These are phyloP conservation scores for Metopolophium dirhodum DNA, from an alignment of 1,140 invertebrate genomes.

Conservation along the genomic window DNA sequence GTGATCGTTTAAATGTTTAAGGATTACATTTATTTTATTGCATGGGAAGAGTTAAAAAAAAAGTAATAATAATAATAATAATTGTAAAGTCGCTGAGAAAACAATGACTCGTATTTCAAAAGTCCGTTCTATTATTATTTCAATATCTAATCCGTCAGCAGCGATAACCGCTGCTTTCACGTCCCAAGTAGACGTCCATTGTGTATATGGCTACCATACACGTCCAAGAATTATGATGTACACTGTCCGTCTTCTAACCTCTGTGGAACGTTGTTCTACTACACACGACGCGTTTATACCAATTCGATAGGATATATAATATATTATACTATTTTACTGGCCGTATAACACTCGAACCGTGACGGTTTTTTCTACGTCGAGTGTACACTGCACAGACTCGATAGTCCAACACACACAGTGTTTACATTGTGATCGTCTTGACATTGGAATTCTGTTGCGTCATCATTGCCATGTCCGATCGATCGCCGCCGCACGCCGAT, in stretches of 20 bases:
- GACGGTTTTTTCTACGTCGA: conserved; percentile 29
- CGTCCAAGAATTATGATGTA: conserved; percentile 55
- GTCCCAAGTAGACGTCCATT: conserved; percentile 40
- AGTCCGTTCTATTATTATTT: conserved; percentile 46
- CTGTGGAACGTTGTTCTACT: conserved; percentile 26
- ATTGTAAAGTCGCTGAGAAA: conserved; percentile 46
- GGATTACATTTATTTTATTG: conserved; percentile 7
- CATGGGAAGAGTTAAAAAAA: conserved; percentile 42
- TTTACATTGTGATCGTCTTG: conserved; percentile 57
- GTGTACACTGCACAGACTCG: conserved; percentile 7
- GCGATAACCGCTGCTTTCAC: conserved; percentile 50
- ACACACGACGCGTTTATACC: conserved; percentile 53
- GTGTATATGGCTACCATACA: conserved; percentile 40
- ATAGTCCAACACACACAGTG: conserved; percentile 37
- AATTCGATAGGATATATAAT: conserved; percentile 39
- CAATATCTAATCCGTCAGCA: conserved; percentile 55
- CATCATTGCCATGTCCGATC: conserved; percentile 50
- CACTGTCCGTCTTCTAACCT: conserved; percentile 53
- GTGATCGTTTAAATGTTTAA: conserved; percentile 35
- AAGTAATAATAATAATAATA: conserved; percentile 24
- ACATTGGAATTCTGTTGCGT: conserved; percentile 56
- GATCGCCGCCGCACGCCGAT: conserved; percentile 19
- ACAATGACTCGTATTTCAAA: conserved; percentile 53
- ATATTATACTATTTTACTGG: conserved; percentile 45
- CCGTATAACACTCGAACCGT: conserved; percentile 55